Evolutionary conservation across 2,797 vertebrate species (phyloP), one percentile per base, ranked within the genome.

Genomic region (Sebastes melanostomus): DNA sequence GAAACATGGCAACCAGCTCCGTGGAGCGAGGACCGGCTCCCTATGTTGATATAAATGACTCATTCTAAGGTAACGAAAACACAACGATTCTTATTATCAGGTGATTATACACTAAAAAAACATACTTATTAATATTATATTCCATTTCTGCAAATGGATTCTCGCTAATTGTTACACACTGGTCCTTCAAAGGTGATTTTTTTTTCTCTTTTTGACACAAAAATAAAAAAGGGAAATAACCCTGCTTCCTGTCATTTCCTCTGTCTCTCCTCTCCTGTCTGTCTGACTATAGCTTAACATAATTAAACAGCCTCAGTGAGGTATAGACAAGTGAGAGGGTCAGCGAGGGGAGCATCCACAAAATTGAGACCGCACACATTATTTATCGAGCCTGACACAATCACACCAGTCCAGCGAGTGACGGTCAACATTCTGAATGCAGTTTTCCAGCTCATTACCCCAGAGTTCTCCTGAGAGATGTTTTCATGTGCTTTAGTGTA

Each of bases 401-500:
- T 82, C 70, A 42, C 67, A 68, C 78, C 80, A 80, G 56, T 66
- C 62, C 25, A 7, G 42, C 34, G 14, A 69, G 72, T 66, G 77
- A 72, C 12, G 42, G 59, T 83, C 81, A 78, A 59, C 85, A 86
- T 88, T 73, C 85, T 87, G 81, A 84, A 62, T 87, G 69, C 75
- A 66, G 63, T 88, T 91, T 90, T 87, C 70, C 83, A 83, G 62
- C 80, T 89, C 86, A 86, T 92, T 90, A 88, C 61, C 63, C 77
- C 85, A 77, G 73, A 89, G 77, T 86, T 80, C 71, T 79, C 85
- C 70, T 11, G 20, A 68, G 84, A 90, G 68, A 58, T 46, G 81
- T 67, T 81, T 78, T 69, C 69, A 69, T 56, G 58, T 71, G 60
- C 63, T 4, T n/a, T 11, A 46, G 66, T 58, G 76, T 13, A 54